Conservation (phyloP, 2,888 invertebrate genomes). For the Arrhopalites spinosus region DNA sequence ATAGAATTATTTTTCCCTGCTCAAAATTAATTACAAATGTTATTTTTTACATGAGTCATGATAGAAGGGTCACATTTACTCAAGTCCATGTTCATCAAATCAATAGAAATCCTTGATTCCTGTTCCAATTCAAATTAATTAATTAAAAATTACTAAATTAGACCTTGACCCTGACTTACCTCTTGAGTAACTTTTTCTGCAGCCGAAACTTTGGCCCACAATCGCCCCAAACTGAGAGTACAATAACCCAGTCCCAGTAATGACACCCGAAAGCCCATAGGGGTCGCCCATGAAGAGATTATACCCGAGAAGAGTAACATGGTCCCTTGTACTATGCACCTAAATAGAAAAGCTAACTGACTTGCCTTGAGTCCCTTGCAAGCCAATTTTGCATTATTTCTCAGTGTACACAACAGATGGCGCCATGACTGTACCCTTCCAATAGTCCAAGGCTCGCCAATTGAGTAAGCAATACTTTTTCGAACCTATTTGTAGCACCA, state of each 20-base stretch:
- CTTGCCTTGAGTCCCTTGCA: neutral
- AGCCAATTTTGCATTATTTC: neutral
- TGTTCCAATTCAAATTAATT: no score
- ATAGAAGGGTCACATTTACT: no score
- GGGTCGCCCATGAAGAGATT: neutral
- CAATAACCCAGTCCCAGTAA: neutral
- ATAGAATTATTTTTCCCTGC: no score
- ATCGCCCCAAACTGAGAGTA: neutral
- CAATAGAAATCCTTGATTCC: no score
- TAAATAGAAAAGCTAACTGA: neutral
- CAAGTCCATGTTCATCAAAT: no score
- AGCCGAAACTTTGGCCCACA: neutral
- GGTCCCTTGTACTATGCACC: neutral
- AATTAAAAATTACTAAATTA: no score
- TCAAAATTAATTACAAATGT: no score
- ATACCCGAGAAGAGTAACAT: neutral
- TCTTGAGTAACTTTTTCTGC: neutral
- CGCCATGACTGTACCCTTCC: neutral
- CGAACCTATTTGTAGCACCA: neutral
- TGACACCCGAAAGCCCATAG: neutral
- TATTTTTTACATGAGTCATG: no score
- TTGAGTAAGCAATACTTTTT: neutral
- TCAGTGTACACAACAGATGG: neutral
- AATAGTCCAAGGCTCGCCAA: neutral
- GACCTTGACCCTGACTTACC: no score